Percentiles rank a stretch among this genome's conserved stretches.
These are phyloP conservation scores for Tachystola acroxantha DNA, from an alignment of 2,888 invertebrate species.

Conservation along the genomic window DNA sequence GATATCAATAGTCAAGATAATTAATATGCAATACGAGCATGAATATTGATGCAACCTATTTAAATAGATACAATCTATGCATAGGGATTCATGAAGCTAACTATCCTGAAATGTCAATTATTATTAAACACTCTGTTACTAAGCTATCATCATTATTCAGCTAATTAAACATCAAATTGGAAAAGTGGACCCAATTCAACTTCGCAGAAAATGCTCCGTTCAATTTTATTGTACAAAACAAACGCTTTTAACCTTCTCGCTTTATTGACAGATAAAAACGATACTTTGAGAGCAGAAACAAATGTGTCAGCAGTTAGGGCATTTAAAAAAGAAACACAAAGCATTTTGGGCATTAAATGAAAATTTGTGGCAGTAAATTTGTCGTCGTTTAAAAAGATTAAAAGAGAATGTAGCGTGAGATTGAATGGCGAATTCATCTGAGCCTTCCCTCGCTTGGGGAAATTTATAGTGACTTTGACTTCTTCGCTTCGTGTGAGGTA, in stretches of 20 bases:
- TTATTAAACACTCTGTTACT: no score
- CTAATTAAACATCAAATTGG: conserved; percentile 2
- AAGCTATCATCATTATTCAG: no score
- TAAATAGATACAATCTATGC: no score
- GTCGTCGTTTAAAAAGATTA: conserved; percentile 69
- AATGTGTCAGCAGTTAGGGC: conserved; percentile 42
- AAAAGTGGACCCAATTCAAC: conserved; percentile 8
- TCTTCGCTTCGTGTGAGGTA: conserved; percentile 25
- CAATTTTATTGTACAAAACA: conserved; percentile 22
- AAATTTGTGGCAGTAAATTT: conserved; percentile 67
- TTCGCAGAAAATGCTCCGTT: conserved; percentile 15
- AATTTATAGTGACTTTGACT: conserved; percentile 59
- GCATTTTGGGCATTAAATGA: conserved; percentile 51
- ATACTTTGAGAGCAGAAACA: conserved; percentile 30
- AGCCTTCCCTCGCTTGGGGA: conserved; percentile 38
- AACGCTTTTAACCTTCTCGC: conserved; percentile 23
- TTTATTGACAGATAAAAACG: conserved; percentile 35
- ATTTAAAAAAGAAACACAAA: conserved; percentile 37
- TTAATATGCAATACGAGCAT: no score
- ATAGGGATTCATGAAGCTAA: no score
- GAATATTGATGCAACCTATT: no score
- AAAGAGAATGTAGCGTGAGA: conserved; percentile 71
- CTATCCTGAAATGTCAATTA: no score
- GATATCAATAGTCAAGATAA: no score
- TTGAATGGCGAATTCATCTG: conserved; percentile 66